A percentile compares a stretch with the other conserved stretches of the same genome.
Conservation (phyloP, 2,113 vertebrate species). For the Romanogobio albipinnatus region DNA sequence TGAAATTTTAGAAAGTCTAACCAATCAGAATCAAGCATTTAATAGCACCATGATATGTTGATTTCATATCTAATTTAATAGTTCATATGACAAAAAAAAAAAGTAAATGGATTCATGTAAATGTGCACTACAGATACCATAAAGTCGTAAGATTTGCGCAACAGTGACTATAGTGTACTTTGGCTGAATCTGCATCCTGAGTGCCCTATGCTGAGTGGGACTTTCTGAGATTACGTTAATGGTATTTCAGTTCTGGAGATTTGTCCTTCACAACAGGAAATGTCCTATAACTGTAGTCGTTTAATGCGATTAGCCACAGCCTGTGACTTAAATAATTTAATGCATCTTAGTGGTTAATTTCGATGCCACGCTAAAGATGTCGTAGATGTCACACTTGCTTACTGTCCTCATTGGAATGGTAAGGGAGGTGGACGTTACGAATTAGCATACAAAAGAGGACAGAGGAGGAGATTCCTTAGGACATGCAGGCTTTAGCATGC, state of each 20-base stretch:
- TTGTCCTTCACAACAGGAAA: slow-evolving; percentile 64
- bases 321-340: slow-evolving; percentile 74
- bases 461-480: slow-evolving; percentile 75
- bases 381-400: slow-evolving; percentile 64
- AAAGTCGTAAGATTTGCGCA: neutral
- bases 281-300: slow-evolving; percentile 49
- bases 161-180: neutral
- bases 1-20: neutral
- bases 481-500: slow-evolving; percentile 72
- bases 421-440: slow-evolving; percentile 63
- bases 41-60: neutral
- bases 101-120: neutral
- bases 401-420: slow-evolving; percentile 62
- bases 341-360: slow-evolving; percentile 70
- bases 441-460: slow-evolving; percentile 73
- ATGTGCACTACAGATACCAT: neutral
- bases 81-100: too few relatives aligned
- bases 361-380: slow-evolving; percentile 62
- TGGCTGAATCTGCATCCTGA: neutral
- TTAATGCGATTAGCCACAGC: slow-evolving; percentile 74
- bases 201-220: neutral
- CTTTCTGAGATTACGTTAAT: slow-evolving; percentile 37
- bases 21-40: neutral
- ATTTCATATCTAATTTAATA: too few relatives aligned
- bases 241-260: slow-evolving; percentile 53